phyloP scores from a whole-genome alignment of 1,140 invertebrate genomes.

The Phymorhynchus buccinoides region DNA sequence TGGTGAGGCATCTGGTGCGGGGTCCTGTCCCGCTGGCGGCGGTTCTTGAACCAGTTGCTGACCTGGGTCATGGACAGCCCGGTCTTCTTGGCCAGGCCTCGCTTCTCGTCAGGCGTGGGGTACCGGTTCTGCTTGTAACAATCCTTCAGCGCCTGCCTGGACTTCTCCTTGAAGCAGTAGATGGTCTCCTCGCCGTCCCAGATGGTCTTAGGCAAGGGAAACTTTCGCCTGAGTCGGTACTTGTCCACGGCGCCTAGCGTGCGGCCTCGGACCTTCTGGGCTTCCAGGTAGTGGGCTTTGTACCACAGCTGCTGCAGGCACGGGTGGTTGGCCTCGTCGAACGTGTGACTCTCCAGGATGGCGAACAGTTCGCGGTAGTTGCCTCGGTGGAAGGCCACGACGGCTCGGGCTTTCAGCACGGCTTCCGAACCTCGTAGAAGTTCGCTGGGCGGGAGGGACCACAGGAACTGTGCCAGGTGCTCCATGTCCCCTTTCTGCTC shows the following conservation, averaged over 20 bases:
- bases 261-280: constrained; percentile 89
- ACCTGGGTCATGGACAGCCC: constrained; percentile 93
- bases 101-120: constrained; percentile 95
- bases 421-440: constrained; percentile 92
- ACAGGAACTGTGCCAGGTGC: constrained; percentile 93
- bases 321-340: constrained; percentile 86
- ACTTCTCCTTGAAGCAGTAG: constrained; percentile 97
- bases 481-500: constrained; percentile 95
- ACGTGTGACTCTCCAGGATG: constrained; percentile 90
- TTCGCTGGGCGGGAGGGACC: constrained; percentile 96
- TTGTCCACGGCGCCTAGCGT: constrained; percentile 93
- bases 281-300: constrained; percentile 94
- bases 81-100: constrained; percentile 89
- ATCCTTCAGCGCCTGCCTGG: constrained; percentile 84
- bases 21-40: constrained; percentile 87
- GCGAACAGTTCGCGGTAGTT: constrained; percentile 87
- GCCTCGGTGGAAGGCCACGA: constrained; percentile 86
- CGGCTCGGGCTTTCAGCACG: constrained; percentile 97
- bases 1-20: constrained; percentile 60
- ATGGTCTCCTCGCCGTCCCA: constrained; percentile 99
- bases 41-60: constrained; percentile 98
- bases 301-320: constrained; percentile 96
- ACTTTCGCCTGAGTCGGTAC: constrained; percentile 87
- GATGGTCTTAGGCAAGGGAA: constrained; percentile 94
- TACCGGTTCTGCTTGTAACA: constrained; percentile 83